Evolutionary conservation across 2,888 invertebrate species (phyloP).

Genomic region (Chymomyza fuscimana): DNA sequence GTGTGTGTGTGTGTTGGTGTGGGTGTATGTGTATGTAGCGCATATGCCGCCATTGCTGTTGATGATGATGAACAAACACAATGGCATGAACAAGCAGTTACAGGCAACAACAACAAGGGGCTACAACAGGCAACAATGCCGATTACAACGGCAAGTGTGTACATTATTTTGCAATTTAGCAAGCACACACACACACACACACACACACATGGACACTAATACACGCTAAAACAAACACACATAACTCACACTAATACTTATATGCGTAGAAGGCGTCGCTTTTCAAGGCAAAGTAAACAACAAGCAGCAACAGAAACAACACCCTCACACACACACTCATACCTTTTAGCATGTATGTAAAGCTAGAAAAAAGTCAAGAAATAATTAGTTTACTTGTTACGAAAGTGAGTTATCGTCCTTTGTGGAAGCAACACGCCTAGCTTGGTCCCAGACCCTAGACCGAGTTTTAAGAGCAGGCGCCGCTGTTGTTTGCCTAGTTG

Average conservation of each 20-base stretch:
- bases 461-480: conserved; percentile 2
- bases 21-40: conserved; percentile 15
- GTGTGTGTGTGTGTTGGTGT: conserved; percentile 23
- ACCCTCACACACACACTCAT: background rate
- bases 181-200: conserved; percentile 40
- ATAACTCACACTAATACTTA: background rate
- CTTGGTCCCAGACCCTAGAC: background rate
- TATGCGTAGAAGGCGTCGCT: conserved; percentile 6
- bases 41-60: conserved; percentile 31
- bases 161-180: conserved; percentile 74
- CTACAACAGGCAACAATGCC: conserved; percentile 61
- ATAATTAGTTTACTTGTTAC: conserved; percentile 76
- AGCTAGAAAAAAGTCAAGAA: conserved; percentile 56
- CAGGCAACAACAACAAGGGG: conserved; percentile 49
- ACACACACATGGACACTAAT: conserved; percentile 8
- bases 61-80: conserved; percentile 68
- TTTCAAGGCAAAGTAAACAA: conserved; percentile 45
- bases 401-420: conserved; percentile 69
- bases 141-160: conserved; percentile 73
- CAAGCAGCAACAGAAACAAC: conserved; percentile 20
- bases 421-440: conserved; percentile 34
- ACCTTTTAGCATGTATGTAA: background rate
- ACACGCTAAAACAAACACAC: background rate
- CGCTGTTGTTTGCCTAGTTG: conserved; percentile 53
- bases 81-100: conserved; percentile 70